phyloP scores from a whole-genome alignment of 1,140 invertebrate species.

The Rhagoletis zephyria region DNA sequence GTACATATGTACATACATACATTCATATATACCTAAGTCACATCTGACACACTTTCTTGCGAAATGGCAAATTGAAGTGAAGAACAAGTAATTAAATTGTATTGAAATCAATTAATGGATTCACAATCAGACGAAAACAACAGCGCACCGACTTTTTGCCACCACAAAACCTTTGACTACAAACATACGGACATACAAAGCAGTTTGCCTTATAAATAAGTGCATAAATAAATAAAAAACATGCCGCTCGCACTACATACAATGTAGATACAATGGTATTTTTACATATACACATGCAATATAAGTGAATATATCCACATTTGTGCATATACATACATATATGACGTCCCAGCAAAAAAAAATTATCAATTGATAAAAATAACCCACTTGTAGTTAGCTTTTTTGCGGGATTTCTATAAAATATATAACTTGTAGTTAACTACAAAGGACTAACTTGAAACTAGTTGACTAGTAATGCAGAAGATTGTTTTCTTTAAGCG shows the following conservation, averaged over 20 bases:
- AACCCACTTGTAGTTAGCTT: too few species aligned
- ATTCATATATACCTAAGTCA: background rate
- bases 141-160: background rate
- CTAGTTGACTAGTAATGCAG: too few species aligned
- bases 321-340: too few species aligned
- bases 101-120: constrained; percentile 7
- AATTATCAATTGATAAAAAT: too few species aligned
- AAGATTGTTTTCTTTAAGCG: too few species aligned
- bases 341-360: too few species aligned
- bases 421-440: too few species aligned
- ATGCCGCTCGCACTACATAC: background rate
- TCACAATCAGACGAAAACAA: background rate
- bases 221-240: background rate
- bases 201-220: background rate
- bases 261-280: background rate
- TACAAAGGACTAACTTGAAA: too few species aligned
- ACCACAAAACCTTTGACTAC: background rate
- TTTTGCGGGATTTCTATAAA: too few species aligned
- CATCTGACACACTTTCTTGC: background rate
- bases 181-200: background rate
- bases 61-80: background rate
- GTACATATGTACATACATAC: too few species aligned
- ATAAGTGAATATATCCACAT: background rate
- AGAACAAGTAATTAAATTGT: background rate
- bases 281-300: background rate